A percentile compares a stretch with the other conserved stretches of the same genome.
phyloP scores from a whole-genome alignment of 2,113 vertebrate species.

The Pygoscelis adeliae region DNA sequence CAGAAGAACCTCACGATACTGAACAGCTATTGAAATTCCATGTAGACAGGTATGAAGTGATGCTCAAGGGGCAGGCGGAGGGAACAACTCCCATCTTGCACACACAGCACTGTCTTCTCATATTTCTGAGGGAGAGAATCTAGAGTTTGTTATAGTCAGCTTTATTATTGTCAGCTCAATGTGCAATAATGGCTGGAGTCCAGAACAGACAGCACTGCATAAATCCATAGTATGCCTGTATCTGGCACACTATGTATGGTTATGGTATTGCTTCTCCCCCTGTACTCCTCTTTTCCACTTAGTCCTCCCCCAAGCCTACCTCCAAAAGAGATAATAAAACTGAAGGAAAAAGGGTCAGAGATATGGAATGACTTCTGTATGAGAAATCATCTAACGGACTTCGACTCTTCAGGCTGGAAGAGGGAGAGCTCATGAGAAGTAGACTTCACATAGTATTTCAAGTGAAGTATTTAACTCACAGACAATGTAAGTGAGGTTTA shows the following conservation, averaged over 20 bases:
- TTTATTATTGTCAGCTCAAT: not conserved
- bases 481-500: not conserved
- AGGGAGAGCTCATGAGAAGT: not conserved
- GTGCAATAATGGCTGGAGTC: not conserved
- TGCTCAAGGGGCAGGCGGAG: not conserved
- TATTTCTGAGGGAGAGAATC: not conserved
- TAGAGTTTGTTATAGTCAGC: not conserved
- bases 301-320: not conserved
- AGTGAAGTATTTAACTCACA: not conserved
- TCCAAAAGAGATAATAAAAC: not conserved
- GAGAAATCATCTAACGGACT: not conserved
- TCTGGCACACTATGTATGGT: not conserved
- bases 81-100: not conserved
- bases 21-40: not conserved
- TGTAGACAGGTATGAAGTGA: not conserved
- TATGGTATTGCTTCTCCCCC: not conserved
- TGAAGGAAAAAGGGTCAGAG: not conserved
- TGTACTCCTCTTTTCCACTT: not conserved
- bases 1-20: not conserved
- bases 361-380: not conserved
- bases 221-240: not conserved
- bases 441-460: not conserved
- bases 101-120: not conserved
- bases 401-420: not conserved
- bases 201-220: not conserved